Evolutionary conservation across 2,797 vertebrate species (phyloP), one percentile per base, ranked within the genome.

Genomic region (Phoeniculus purpureus): DNA sequence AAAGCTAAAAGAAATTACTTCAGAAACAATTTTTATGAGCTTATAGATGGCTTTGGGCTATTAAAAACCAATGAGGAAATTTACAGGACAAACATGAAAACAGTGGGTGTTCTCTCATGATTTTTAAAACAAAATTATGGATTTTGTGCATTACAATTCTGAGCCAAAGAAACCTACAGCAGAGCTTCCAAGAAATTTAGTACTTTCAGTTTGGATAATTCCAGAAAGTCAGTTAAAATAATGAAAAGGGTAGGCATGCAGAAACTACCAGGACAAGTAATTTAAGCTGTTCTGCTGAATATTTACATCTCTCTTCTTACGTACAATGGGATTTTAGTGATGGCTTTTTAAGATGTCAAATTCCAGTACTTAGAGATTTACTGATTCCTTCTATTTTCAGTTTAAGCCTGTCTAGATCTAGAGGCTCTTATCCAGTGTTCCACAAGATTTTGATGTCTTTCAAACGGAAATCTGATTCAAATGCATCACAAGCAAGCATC

Each of bases 401-500:
- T 82, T 81, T 70, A 79, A 90, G 58, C 34, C 55, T 77, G 50
- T 58, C 52, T 86, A 77, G 72, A 85, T 89, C 68, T 85, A 31
- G 51, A 87, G 70, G 43, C 58, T 92, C 94, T 92, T 65, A 85
- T 87, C 18, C 27, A 58, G 47, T 43, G 65, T 93, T 80, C 61
- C 51, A 72, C 19, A 93, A 92, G 70, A 76, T 54, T 70, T 85
- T 48, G 10, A 14, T 78, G 60, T 50, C 77, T 93, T 96, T 95
- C 90, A 94, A 80, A 92, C 90, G 86, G 60, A 93, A 85, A 92
- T 83, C 71, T 76, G 71, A 85, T 93, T 92, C 85, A 92, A 89
- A 87, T 95, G 93, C 92, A 95, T 89, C 82, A 90, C 66, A 83
- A 90, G 70, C 11, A 2, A 95, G 34, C 74, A 76, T 82, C 43